These are phyloP conservation scores for Stegodyphus dumicola DNA, from an alignment of 1,140 invertebrate genomes.

Conservation along the genomic window DNA sequence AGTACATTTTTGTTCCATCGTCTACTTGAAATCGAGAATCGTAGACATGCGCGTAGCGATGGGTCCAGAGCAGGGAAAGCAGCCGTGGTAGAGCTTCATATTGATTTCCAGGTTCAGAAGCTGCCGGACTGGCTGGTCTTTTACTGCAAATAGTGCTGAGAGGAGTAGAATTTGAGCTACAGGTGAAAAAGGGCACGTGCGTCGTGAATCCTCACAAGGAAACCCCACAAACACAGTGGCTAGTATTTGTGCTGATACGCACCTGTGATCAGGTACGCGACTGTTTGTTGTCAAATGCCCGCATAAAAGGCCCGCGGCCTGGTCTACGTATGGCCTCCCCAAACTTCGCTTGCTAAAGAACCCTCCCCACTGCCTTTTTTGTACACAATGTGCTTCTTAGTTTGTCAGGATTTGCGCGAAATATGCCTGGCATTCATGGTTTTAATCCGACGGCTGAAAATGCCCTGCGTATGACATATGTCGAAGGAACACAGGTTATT, in stretches of 20 bases:
- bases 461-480: conserved; percentile 1
- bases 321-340: conserved; percentile 16
- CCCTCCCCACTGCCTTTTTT: not conserved
- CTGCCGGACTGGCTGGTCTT: too few relatives aligned
- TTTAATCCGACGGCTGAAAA: conserved; percentile 22
- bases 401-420: conserved; percentile 34
- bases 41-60: too few relatives aligned
- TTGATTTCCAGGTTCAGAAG: too few relatives aligned
- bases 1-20: too few relatives aligned
- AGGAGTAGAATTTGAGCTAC: conserved; percentile 8
- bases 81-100: too few relatives aligned
- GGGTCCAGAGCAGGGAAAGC: too few relatives aligned
- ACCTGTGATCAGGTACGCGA: conserved; percentile 33
- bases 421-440: conserved; percentile 22
- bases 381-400: not conserved
- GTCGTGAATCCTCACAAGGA: conserved; percentile 15
- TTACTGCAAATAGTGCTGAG: conserved; percentile 7
- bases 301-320: conserved; percentile 14
- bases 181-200: not conserved
- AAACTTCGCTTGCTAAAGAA: not conserved
- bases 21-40: too few relatives aligned
- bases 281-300: conserved; percentile 25
- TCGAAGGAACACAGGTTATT: conserved; percentile 24
- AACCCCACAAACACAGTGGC: conserved; percentile 32
- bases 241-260: conserved; percentile 17